phyloP scores from a whole-genome alignment of 2,113 vertebrate genomes.

The Turnix velox region DNA sequence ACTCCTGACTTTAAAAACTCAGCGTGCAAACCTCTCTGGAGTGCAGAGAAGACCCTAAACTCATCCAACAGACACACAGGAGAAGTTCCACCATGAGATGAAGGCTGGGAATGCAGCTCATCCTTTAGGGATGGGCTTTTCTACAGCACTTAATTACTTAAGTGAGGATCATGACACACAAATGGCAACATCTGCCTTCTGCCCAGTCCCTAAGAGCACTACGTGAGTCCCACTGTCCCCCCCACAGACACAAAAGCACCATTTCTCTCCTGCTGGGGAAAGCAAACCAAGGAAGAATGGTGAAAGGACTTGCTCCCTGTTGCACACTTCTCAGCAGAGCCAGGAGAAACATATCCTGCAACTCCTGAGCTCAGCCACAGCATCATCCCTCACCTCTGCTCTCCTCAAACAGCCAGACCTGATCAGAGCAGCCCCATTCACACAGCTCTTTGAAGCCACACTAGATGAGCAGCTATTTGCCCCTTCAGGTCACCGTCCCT shows the following conservation, averaged over 20 bases:
- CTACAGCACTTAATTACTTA: background rate
- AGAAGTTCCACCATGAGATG: background rate
- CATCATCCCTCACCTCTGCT: background rate
- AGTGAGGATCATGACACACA: background rate
- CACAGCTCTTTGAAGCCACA: slow-evolving; percentile 20
- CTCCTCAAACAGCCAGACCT: background rate
- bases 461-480: slow-evolving; percentile 27
- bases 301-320: background rate
- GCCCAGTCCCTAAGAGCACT: background rate
- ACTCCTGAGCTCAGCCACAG: background rate
- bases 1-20: background rate
- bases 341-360: background rate
- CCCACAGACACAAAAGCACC: background rate
- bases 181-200: background rate
- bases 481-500: slow-evolving; percentile 51
- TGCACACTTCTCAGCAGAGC: background rate
- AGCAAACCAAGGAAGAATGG: background rate
- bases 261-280: background rate
- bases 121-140: background rate
- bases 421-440: background rate
- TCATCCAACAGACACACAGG: background rate
- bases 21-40: background rate
- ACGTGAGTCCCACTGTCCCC: background rate
- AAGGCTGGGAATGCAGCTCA: background rate
- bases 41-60: background rate